Conservation (phyloP, 2,888 invertebrate genomes). For the Synergus gifuensis region DNA sequence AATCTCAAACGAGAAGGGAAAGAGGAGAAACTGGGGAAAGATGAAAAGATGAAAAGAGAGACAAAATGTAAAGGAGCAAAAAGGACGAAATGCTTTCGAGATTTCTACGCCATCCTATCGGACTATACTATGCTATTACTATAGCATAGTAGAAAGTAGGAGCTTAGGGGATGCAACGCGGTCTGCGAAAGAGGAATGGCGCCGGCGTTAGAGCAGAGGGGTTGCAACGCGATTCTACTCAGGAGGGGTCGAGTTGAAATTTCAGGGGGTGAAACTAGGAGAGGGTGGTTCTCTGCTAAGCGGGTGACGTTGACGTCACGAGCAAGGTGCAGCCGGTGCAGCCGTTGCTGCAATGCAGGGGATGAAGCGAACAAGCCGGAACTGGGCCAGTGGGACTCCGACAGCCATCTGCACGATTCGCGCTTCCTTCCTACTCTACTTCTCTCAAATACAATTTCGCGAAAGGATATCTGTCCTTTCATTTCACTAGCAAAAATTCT, state of each 20-base stretch:
- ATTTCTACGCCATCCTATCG: neutral
- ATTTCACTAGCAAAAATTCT: neutral
- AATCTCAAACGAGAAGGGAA: neutral
- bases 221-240: conserved; percentile 6
- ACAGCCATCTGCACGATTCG: conserved; percentile 69
- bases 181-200: conserved; percentile 32
- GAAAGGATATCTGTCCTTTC: neutral
- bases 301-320: conserved; percentile 68
- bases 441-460: neutral
- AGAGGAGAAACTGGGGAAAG: neutral
- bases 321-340: conserved; percentile 70
- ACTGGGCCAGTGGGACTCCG: conserved; percentile 76
- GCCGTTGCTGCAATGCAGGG: conserved; percentile 62
- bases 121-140: neutral
- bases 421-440: conserved; percentile 34
- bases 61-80: neutral
- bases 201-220: conserved; percentile 20
- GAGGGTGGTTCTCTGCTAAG: conserved; percentile 46
- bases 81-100: neutral
- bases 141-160: neutral
- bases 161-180: conserved; percentile 10
- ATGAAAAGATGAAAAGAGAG: neutral
- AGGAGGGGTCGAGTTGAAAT: conserved; percentile 34
- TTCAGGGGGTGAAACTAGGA: conserved; percentile 16
- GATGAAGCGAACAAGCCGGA: conserved; percentile 68